These are phyloP conservation scores for Henicopernis longicauda DNA, from an alignment of 2,113 vertebrate species.

Conservation along the genomic window DNA sequence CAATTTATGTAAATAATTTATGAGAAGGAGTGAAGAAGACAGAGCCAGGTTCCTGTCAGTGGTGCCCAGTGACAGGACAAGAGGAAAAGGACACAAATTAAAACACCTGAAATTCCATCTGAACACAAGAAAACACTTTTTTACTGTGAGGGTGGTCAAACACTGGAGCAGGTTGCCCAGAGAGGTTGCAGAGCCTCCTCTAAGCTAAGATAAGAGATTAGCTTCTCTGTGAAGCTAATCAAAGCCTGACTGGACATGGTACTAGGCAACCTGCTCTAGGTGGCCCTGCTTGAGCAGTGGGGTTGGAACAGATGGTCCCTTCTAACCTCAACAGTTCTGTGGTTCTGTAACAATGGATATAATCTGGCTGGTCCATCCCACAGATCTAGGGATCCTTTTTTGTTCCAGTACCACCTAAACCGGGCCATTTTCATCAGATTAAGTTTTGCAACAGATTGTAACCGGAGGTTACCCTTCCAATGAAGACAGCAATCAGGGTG, in stretches of 20 bases:
- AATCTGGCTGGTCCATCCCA: background rate
- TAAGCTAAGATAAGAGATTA: too few relatives aligned
- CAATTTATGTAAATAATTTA: background rate
- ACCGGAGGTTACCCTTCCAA: background rate
- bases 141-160: background rate
- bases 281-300: background rate
- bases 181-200: background rate
- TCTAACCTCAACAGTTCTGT: background rate
- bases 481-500: background rate
- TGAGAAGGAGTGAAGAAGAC: background rate
- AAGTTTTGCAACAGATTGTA: background rate
- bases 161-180: background rate
- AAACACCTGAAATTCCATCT: background rate
- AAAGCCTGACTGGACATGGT: background rate
- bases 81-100: background rate
- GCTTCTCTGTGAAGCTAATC: background rate
- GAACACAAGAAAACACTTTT: background rate
- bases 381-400: background rate
- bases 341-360: background rate
- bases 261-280: background rate
- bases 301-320: background rate
- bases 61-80: background rate
- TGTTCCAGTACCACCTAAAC: background rate
- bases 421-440: background rate
- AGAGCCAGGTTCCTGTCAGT: background rate